Evolutionary conservation across 2,888 invertebrate species (phyloP).

Genomic region (Cantharis lateralis): DNA sequence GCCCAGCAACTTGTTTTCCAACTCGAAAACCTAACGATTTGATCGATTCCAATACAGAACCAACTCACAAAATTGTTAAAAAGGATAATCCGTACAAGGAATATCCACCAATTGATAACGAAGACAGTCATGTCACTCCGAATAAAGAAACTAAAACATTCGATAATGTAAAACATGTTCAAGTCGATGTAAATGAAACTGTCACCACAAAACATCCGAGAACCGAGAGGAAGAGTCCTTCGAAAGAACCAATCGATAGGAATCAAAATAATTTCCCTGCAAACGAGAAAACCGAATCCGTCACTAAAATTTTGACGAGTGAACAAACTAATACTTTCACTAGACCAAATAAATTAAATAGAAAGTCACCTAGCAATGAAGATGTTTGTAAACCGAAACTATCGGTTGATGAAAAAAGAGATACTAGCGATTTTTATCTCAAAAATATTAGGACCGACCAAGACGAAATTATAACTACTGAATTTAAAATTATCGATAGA

Average conservation of each 20-base stretch:
- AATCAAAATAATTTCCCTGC: neutral
- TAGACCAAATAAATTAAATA: neutral
- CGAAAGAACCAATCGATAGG: neutral
- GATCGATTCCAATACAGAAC: neutral
- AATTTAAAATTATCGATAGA: neutral
- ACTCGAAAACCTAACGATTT: neutral
- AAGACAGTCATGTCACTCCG: no score
- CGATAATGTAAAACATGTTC: neutral
- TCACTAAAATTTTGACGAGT: neutral
- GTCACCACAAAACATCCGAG: neutral
- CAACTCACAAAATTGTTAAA: conserved; percentile 39
- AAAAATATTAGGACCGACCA: neutral
- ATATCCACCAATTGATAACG: neutral
- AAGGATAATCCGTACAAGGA: conserved; percentile 39
- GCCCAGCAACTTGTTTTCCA: neutral
- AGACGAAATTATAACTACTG: neutral
- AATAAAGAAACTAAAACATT: no score
- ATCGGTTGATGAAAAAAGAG: no score
- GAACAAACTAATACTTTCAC: neutral
- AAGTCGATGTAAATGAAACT: neutral
- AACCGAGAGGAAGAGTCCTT: neutral
- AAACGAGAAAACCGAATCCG: neutral
- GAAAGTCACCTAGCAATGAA: neutral
- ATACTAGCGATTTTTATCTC: no score
- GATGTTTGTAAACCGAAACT: neutral